Percentiles rank a stretch among this genome's conserved stretches.
Conservation (phyloP, 2,113 vertebrate genomes). For the Saimiri boliviensis region DNA sequence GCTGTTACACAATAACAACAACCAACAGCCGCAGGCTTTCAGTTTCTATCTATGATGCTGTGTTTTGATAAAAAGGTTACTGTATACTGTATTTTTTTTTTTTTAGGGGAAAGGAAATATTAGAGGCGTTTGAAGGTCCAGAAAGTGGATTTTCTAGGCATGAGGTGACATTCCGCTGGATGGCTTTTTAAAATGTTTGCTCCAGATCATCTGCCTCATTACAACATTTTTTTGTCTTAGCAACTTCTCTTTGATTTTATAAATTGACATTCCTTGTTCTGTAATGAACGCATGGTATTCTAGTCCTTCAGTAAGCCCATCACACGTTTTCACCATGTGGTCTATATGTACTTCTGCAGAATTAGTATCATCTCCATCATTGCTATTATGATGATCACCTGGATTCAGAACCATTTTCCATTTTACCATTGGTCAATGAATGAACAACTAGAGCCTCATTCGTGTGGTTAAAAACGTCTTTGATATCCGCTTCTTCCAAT, state of each 20-base stretch:
- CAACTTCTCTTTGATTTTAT: not conserved
- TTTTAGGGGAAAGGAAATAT: not conserved
- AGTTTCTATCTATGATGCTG: not conserved
- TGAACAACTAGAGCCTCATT: not conserved
- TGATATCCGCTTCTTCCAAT: not conserved
- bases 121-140: not conserved
- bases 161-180: not conserved
- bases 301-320: not conserved
- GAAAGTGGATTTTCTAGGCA: not conserved
- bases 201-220: not conserved
- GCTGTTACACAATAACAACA: not conserved
- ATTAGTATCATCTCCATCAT: not conserved
- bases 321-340: not conserved
- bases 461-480: not conserved
- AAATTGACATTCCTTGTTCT: not conserved
- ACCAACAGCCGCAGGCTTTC: not conserved
- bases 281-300: not conserved
- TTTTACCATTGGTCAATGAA: not conserved
- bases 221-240: not conserved
- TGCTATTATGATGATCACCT: not conserved
- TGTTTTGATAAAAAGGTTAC: not conserved
- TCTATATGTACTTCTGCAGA: not conserved
- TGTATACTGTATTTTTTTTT: not conserved
- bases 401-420: not conserved
- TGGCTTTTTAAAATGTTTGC: not conserved